Evolutionary conservation across 2,797 vertebrate species (phyloP).

Genomic region (Corythornis leucogaster): DNA sequence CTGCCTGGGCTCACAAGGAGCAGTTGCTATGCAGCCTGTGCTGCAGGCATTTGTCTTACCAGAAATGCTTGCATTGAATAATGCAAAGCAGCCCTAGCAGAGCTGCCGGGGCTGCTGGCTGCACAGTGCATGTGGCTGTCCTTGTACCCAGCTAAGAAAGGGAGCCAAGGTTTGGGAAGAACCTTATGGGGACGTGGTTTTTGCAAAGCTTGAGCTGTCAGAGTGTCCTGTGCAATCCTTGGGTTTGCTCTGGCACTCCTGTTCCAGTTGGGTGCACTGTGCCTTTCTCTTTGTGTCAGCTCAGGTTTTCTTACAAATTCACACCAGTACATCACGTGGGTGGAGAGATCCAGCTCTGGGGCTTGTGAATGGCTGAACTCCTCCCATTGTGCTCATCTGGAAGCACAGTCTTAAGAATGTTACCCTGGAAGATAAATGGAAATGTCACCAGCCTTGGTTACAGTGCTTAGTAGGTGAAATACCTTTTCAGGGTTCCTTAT

Average conservation of each 20-base stretch:
- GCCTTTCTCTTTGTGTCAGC: not conserved
- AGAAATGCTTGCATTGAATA: not conserved
- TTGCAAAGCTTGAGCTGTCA: not conserved
- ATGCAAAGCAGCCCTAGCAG: not conserved
- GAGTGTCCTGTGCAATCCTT: not conserved
- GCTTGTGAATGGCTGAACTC: not conserved
- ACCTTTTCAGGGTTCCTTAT: not conserved
- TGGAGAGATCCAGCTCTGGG: not conserved
- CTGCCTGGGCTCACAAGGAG: not conserved
- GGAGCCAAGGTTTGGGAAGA: not conserved
- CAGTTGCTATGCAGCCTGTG: not conserved
- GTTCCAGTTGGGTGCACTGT: fast-evolving
- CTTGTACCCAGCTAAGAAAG: not conserved
- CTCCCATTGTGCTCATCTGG: not conserved
- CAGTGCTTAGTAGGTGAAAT: not conserved
- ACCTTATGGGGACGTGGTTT: fast-evolving
- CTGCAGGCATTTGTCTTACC: not conserved
- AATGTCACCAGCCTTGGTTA: not conserved
- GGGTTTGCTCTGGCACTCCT: not conserved
- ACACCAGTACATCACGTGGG: not conserved
- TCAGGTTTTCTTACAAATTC: not conserved
- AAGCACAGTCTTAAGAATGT: not conserved
- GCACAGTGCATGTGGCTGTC: not conserved
- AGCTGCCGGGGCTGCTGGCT: not conserved
- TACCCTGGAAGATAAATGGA: not conserved